Conservation (phyloP, 2,888 invertebrate genomes). For the Drosophila anomelani region DNA sequence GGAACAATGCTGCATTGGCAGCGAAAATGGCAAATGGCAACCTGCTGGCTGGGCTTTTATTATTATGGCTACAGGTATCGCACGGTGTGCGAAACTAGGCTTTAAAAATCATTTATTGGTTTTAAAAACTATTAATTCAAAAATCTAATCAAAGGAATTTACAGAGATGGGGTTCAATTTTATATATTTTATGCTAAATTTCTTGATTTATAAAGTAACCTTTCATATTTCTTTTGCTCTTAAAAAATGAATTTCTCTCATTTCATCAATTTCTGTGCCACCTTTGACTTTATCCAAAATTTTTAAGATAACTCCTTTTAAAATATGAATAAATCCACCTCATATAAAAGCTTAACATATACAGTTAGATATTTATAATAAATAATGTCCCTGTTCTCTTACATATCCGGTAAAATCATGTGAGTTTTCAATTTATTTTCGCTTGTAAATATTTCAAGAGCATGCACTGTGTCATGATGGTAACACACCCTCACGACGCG, state of each 20-base stretch:
- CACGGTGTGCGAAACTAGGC: not conserved
- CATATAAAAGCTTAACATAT: not conserved
- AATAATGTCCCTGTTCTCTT: not conserved
- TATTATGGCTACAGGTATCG: constrained; percentile 63
- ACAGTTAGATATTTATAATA: not conserved
- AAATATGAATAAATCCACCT: not conserved
- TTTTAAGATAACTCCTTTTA: not conserved
- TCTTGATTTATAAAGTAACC: too few species aligned
- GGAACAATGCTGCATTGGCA: constrained; percentile 65
- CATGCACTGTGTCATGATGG: constrained; percentile 1
- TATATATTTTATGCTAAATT: not conserved
- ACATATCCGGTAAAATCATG: not conserved
- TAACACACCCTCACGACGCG: constrained; percentile 17
- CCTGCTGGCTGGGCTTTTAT: constrained; percentile 72
- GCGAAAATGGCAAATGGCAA: constrained; percentile 67
- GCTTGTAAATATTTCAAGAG: not conserved
- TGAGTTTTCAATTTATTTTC: not conserved
- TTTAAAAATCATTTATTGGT: too few species aligned
- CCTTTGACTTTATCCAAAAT: not conserved
- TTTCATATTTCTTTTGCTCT: too few species aligned
- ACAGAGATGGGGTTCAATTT: not conserved
- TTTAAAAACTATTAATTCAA: not conserved
- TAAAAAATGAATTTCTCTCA: too few species aligned
- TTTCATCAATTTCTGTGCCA: too few species aligned
- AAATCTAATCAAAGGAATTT: not conserved